Evolutionary conservation across 2,113 vertebrate genomes (phyloP).

Genomic region (Pterocles gutturalis): DNA sequence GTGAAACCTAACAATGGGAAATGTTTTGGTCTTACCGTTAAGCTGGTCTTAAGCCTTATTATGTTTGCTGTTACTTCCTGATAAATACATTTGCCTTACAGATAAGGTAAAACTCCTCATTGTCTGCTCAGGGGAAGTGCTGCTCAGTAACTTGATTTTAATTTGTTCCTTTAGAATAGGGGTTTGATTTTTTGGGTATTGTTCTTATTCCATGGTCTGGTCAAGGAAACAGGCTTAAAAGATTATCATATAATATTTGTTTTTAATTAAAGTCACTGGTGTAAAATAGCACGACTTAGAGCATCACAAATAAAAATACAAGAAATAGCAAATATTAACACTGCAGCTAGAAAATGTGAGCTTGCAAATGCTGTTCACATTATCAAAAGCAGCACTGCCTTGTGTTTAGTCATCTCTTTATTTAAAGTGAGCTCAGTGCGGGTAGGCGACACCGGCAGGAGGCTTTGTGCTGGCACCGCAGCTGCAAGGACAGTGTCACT

Average conservation of each 20-base stretch:
- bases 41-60: conserved; percentile 23
- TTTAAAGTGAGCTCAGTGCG: accelerated
- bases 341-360: background rate
- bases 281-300: background rate
- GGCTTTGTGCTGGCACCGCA: background rate
- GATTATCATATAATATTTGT: background rate
- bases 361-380: background rate
- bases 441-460: background rate
- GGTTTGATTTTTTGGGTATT: background rate
- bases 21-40: background rate
- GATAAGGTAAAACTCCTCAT: background rate
- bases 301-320: background rate
- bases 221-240: conserved; percentile 1
- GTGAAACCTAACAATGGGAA: background rate
- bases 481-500: background rate
- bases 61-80: background rate
- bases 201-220: background rate
- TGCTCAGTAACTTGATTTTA: background rate
- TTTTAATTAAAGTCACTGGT: conserved; percentile 38
- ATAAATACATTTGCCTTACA: conserved; percentile 23
- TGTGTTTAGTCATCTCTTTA: accelerated
- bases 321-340: background rate
- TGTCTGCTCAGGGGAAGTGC: background rate
- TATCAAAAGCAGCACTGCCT: background rate
- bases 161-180: background rate